phyloP scores from a whole-genome alignment of 2,113 vertebrate genomes.

The Eulemur macaco region DNA sequence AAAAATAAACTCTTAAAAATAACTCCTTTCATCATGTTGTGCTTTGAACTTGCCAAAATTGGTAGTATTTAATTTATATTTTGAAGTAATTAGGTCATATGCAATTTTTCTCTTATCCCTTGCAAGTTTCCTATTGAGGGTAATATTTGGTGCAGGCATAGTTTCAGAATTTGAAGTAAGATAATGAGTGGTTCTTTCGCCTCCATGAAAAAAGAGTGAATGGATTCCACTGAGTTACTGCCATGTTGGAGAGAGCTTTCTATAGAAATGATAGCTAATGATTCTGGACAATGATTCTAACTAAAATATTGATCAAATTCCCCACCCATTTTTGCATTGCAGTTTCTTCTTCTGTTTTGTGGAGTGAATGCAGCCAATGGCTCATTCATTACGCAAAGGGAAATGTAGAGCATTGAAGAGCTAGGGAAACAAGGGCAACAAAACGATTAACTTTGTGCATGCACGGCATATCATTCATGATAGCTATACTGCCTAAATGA shows the following conservation, averaged over 20 bases:
- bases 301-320: background rate
- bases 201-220: background rate
- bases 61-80: background rate
- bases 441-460: accelerated
- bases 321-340: background rate
- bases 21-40: background rate
- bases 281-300: background rate
- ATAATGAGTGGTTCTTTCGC: background rate
- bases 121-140: background rate
- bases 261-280: background rate
- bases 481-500: background rate
- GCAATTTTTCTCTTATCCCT: background rate
- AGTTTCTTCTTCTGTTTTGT: background rate
- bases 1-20: background rate
- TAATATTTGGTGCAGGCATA: background rate
- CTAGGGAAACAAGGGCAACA: background rate
- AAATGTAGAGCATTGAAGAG: background rate
- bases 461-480: no score
- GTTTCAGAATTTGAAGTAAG: background rate
- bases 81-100: background rate
- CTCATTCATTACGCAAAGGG: background rate
- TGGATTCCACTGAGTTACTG: background rate
- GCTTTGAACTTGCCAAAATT: background rate
- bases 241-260: background rate
- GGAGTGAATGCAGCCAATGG: background rate